A percentile compares a stretch with the other conserved stretches of the same genome.
Evolutionary conservation across 2,113 vertebrate genomes (phyloP).

Genomic region (Mesembrinibis cayennensis): DNA sequence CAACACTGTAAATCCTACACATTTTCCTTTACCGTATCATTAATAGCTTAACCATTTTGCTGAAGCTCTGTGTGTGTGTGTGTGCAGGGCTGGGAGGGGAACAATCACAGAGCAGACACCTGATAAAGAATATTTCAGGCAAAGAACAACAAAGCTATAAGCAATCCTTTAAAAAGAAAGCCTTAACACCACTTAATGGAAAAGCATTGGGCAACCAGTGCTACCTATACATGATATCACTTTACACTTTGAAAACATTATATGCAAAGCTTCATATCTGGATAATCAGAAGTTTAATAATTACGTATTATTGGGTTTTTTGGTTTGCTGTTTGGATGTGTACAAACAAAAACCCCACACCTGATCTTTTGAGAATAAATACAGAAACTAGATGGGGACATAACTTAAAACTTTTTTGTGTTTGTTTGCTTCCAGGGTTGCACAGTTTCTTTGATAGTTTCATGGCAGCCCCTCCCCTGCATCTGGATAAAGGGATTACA

Average conservation of each 20-base stretch:
- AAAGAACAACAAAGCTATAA: neutral
- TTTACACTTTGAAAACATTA: neutral
- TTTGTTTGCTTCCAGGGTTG: constrained; percentile 18
- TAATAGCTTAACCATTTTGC: neutral
- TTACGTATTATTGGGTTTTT: neutral
- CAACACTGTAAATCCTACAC: neutral
- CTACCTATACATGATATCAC: neutral
- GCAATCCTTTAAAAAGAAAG: neutral
- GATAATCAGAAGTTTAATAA: neutral
- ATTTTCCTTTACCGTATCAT: neutral
- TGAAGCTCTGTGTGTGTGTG: neutral
- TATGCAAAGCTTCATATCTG: neutral
- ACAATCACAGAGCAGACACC: neutral
- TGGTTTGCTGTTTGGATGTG: neutral
- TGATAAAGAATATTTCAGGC: neutral
- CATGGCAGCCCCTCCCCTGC: constrained; percentile 4
- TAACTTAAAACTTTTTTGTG: neutral
- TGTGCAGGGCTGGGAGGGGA: neutral
- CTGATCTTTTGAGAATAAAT: neutral
- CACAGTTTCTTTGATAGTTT: constrained; percentile 1
- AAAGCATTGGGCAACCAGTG: neutral
- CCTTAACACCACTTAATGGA: neutral
- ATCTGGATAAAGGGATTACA: constrained; percentile 33
- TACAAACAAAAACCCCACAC: neutral
- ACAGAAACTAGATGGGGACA: neutral